A percentile compares a stretch with the other conserved stretches of the same genome.
Conservation (phyloP, 2,797 vertebrate genomes). For the Toxotes lorentzi region DNA sequence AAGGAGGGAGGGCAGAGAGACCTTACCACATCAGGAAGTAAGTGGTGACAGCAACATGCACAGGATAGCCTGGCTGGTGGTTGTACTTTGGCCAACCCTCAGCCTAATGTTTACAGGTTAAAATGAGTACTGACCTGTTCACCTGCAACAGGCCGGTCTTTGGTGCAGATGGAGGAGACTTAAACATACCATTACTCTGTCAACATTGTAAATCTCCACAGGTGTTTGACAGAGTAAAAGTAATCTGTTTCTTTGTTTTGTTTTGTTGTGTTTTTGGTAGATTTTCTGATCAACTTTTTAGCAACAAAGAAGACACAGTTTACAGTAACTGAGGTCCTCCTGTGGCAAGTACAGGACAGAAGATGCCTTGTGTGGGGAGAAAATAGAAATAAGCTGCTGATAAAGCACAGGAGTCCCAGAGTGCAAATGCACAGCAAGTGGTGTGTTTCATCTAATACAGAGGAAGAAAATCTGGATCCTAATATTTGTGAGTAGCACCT, state of each 20-base stretch:
- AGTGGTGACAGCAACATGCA: slow-evolving; percentile 27
- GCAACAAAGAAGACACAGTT: not conserved
- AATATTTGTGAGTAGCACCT: not conserved
- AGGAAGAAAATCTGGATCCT: not conserved
- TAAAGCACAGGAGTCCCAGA: not conserved
- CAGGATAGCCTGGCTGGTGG: not conserved
- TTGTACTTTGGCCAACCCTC: not conserved
- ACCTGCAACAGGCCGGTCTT: not conserved
- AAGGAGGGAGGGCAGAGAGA: not conserved
- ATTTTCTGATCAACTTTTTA: not conserved
- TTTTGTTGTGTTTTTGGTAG: not conserved
- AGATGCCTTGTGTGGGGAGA: not conserved
- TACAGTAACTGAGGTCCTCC: not conserved
- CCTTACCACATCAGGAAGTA: slow-evolving; percentile 12
- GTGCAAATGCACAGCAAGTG: not conserved
- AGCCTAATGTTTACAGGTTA: not conserved
- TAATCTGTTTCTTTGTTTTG: not conserved
- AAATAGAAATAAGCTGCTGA: not conserved
- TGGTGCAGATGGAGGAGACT: not conserved
- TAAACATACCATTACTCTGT: not conserved
- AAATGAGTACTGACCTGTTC: not conserved
- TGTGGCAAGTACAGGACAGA: not conserved
- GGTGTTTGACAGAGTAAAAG: not conserved
- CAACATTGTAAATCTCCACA: not conserved
- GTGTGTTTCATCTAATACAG: not conserved